phyloP scores from a whole-genome alignment of 1,140 invertebrate genomes.

The Cydia pomonella region DNA sequence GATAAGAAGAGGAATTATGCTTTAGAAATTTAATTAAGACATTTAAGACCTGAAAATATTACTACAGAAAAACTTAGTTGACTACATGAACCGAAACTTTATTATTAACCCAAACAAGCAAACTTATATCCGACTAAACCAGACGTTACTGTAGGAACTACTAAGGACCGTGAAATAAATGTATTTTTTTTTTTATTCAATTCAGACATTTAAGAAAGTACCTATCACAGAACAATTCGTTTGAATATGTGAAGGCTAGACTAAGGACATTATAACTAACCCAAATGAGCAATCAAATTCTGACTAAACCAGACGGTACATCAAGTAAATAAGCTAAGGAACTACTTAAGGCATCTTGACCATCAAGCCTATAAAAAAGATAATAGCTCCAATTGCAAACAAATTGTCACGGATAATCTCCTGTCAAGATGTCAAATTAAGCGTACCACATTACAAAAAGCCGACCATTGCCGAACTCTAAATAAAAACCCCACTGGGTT shows the following conservation, averaged over 20 bases:
- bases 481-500: constrained; percentile 5
- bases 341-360: not conserved
- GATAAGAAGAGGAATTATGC: constrained; percentile 38
- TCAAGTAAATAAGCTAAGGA: not conserved
- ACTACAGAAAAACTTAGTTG: no score
- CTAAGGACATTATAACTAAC: no score
- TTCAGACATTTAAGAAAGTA: no score
- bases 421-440: constrained; percentile 14
- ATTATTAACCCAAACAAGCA: not conserved
- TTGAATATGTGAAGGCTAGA: no score
- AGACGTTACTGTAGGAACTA: no score
- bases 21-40: no score
- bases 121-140: no score
- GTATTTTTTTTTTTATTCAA: no score
- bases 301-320: not conserved
- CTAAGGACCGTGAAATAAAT: no score
- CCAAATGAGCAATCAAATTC: not conserved
- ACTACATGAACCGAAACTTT: no score
- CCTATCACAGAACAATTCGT: no score
- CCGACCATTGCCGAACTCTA: constrained; percentile 1
- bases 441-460: constrained; percentile 22
- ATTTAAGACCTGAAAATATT: no score
- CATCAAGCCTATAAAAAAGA: not conserved
- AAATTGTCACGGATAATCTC: not conserved
- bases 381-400: constrained; percentile 17